Evolutionary conservation across 1,140 invertebrate species (phyloP).

Genomic region (Olivierus martensii): DNA sequence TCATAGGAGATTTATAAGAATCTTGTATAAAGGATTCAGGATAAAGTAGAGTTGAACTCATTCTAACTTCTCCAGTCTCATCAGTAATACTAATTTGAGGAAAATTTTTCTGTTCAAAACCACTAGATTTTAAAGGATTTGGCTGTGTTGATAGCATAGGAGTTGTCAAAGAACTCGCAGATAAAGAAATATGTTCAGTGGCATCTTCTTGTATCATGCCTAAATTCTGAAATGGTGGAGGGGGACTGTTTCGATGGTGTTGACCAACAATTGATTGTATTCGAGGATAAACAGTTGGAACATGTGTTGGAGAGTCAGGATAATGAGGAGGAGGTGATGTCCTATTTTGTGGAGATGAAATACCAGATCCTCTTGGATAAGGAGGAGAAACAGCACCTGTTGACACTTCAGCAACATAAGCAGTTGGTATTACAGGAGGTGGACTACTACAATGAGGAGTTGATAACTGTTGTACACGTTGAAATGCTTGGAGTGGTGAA

Average conservation of each 20-base stretch:
- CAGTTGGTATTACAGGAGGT: background rate
- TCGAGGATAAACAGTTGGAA: constrained; percentile 1
- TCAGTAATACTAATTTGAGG: constrained; percentile 86
- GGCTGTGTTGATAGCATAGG: background rate
- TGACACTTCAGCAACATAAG: constrained; percentile 6
- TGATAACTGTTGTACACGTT: constrained; percentile 15
- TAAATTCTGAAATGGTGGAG: constrained; percentile 43
- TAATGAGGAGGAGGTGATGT: constrained; percentile 13
- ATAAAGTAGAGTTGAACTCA: background rate
- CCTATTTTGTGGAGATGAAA: constrained; percentile 5
- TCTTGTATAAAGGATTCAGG: background rate
- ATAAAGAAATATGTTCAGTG: constrained; percentile 35
- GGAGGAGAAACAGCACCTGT: background rate
- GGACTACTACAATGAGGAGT: constrained; percentile 14
- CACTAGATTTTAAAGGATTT: constrained; percentile 5
- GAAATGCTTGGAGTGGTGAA: constrained; percentile 18
- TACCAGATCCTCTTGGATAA: background rate
- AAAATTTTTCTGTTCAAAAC: constrained; percentile 21
- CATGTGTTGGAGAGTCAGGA: constrained; percentile 13
- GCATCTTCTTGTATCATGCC: constrained; percentile 68
- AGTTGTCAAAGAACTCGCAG: constrained; percentile 1
- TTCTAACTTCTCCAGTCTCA: constrained; percentile 44
- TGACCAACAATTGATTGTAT: constrained; percentile 17
- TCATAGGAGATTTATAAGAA: too few species aligned
- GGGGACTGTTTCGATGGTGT: constrained; percentile 29